Evolutionary conservation across 2,888 invertebrate genomes (phyloP).

Genomic region (Pseudococcus longispinus): DNA sequence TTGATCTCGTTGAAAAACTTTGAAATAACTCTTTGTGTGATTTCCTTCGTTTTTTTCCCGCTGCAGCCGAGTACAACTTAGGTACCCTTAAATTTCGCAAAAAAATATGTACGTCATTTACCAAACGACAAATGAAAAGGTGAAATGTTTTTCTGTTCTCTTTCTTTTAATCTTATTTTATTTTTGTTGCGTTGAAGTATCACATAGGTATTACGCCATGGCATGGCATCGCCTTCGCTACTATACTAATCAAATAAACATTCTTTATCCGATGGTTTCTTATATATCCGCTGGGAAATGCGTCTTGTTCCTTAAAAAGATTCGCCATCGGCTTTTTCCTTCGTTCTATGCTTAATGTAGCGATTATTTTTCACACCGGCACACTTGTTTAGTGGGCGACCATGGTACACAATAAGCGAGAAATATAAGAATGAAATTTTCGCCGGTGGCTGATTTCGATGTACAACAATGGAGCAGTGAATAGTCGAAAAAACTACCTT

Average conservation of each 20-base stretch:
- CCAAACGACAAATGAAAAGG: slow-evolving; percentile 25
- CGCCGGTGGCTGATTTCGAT: background rate
- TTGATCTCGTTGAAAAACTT: background rate
- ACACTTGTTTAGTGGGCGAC: background rate
- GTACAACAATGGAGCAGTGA: background rate
- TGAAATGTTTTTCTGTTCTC: slow-evolving; percentile 16
- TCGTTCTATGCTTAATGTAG: background rate
- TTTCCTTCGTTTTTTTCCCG: background rate
- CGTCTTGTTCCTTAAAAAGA: slow-evolving; percentile 12
- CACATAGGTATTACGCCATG: slow-evolving; percentile 21
- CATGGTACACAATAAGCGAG: background rate
- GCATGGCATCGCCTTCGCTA: background rate
- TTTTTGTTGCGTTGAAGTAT: slow-evolving; percentile 26
- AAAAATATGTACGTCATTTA: slow-evolving; percentile 10
- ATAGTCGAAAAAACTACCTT: background rate
- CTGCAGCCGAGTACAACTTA: background rate
- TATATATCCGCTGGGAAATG: slow-evolving; percentile 23
- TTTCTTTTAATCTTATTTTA: slow-evolving; percentile 27
- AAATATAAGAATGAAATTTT: background rate
- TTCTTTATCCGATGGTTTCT: slow-evolving; percentile 35
- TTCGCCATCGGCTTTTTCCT: slow-evolving; percentile 10
- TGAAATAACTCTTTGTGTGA: background rate
- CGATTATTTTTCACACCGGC: slow-evolving; percentile 28
- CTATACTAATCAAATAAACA: slow-evolving; percentile 35
- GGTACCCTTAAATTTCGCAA: background rate